A percentile compares a stretch with the other conserved stretches of the same genome.
Conservation (phyloP, 2,797 vertebrate species). For the Urocyon cinereoargenteus region DNA sequence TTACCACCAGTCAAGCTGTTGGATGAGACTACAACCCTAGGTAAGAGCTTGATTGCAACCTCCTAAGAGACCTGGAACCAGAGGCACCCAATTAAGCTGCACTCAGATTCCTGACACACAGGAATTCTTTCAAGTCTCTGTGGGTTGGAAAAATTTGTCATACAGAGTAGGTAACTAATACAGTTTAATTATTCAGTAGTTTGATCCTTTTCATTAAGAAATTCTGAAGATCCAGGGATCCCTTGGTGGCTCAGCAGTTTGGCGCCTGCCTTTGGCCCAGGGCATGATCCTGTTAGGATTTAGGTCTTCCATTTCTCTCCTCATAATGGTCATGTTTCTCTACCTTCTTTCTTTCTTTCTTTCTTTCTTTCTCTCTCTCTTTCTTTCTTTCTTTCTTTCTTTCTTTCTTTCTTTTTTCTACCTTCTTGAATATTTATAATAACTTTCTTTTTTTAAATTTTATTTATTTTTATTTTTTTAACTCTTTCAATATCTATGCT, state of each 20-base stretch:
- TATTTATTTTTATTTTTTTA: no score
- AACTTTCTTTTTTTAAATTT: no score
- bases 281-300: no score
- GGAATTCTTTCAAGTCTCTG: not conserved
- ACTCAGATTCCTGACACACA: not conserved
- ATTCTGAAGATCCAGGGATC: not conserved
- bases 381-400: no score
- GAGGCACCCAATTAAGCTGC: not conserved
- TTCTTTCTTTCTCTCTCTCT: no score
- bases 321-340: not conserved
- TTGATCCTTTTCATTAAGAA: slow-evolving; percentile 27
- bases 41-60: not conserved
- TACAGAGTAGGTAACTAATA: not conserved
- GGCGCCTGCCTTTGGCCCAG: no score
- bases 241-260: no score
- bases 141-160: not conserved
- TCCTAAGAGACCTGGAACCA: not conserved
- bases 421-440: not conserved
- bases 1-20: not conserved
- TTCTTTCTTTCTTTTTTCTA: no score
- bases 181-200: not conserved
- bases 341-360: no score
- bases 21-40: not conserved
- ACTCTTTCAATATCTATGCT: not conserved
- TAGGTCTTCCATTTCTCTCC: not conserved